Base-by-base conservation (phyloP, 2,797 vertebrate species). In the Strix occidentalis region DNA sequence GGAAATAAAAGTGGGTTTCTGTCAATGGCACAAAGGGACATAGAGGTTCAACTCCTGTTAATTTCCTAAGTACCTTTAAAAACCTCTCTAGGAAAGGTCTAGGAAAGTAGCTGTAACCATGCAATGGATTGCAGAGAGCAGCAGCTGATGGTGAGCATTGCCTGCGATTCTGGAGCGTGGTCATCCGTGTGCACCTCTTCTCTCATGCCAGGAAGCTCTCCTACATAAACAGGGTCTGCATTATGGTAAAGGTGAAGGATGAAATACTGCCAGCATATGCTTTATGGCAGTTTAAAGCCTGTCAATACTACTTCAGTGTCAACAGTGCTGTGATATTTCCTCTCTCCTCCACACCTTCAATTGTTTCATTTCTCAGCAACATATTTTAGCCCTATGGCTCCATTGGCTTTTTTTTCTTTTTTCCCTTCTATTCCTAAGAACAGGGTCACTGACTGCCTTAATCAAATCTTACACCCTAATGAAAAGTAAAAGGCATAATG, bases 401-500 rank as follows among this genome's bases (percentile, higher is more conserved):
- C 70, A 29, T 2, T 65, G 48, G 56, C 20, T 31, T 33, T 79
- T 74, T 43, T 64, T 57, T 2, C 1, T 10, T 35, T 25, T 58
- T 56, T 21, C 14, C 9, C 24, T 81, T 76, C 83, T 90, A 45
- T 23, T 89, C 85, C 71, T 85, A 48, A 77, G 43, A 54, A 64
- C n/a, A 48, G 89, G 61, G 46, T 80, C 86, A 75, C 29, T 69
- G 88, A 51, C 50, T 94, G 64, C 68, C 78, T 94, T 93, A 93
- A 87, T 89, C 92, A 95, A 93, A 87, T 61, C 89, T 93, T 50
- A 69, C 31, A 63, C 31, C 39, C 13, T 87, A 89, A 91, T 87
- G 79, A 93, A 90, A 95, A 90, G 64, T 43, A 80, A 92, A 89
- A 94, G 75, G 75, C 75, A 92, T 57, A 93, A 70, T 29, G 54